Evolutionary conservation across 2,113 vertebrate genomes (phyloP), one percentile per base, ranked within the genome.

Genomic region (Phaetusa simplex): DNA sequence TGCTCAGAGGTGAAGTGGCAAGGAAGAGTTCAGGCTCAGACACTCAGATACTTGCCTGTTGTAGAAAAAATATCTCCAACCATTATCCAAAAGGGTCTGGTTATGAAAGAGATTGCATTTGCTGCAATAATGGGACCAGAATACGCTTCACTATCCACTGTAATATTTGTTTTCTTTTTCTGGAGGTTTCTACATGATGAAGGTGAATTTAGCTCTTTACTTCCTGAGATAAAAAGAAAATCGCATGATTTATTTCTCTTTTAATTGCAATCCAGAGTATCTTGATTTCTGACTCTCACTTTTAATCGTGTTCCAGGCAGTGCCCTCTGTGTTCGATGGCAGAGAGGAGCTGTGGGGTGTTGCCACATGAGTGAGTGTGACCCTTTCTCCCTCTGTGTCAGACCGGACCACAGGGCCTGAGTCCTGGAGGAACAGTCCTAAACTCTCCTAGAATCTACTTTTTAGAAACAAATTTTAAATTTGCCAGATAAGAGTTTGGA

Each of bases 1-100:
- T 95, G 92, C 93, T 97, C 96, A 95, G 96, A 96, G 93, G 96
- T 97, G 96, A 98, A 97, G 94, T 94, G 90, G 90, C 90, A 95
- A 12, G 3, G 72, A 62, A 96, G 95, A 97, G 95, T 94, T 97
- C 95, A 97, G 81, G 66, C 94, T 97, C 85, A 95, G 67, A 94
- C 29, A 85, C 66, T 86, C 95, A 92, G 92, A 86, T 90, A 93
- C 93, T 94, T 94, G 70, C 72, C 83, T 96, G 76, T 27, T 53
- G 83, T 72, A 91, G 81, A 88, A 95, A 97, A 96, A 94, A 82
- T 56, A 52, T 84, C 84, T 82, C 73, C 47, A 16, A 67, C 82
- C 73, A 67, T 97, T 97, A 97, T 96, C 94, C 74, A 79, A 30
- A 96, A 50, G 58, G 93, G 76, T 84, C 87, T 96, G 59, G 74